These are phyloP conservation scores for Molossus molossus DNA, from an alignment of 2,797 vertebrate genomes.

Conservation along the genomic window DNA sequence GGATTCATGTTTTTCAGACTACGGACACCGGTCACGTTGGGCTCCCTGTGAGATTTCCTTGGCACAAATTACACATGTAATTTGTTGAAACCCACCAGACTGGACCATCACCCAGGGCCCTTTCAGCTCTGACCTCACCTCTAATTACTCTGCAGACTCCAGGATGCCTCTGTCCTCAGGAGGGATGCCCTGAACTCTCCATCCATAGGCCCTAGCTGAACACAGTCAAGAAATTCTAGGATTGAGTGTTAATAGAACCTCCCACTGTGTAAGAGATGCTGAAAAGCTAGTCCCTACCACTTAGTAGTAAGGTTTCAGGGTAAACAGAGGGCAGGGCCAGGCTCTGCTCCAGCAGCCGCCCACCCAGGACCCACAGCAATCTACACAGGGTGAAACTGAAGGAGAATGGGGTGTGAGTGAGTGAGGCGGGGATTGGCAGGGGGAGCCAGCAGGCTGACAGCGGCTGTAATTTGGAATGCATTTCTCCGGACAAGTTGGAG, in stretches of 20 bases:
- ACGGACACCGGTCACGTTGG: neutral
- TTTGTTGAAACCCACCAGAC: neutral
- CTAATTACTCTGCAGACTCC: neutral
- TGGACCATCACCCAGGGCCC: neutral
- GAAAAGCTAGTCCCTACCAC: conserved; percentile 40
- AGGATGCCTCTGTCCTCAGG: neutral
- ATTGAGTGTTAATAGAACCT: conserved; percentile 54
- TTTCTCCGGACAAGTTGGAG: conserved; percentile 78
- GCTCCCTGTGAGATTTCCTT: neutral
- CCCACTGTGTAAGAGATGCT: conserved; percentile 39
- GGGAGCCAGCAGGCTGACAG: neutral
- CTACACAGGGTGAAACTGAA: neutral
- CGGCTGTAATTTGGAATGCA: conserved; percentile 80
- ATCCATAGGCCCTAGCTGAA: neutral
- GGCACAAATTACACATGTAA: neutral
- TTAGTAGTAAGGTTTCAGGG: conserved; percentile 9
- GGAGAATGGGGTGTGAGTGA: neutral
- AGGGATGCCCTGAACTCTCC: neutral
- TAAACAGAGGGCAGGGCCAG: conserved; percentile 8
- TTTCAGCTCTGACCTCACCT: neutral
- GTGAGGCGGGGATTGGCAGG: neutral
- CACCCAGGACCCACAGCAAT: neutral
- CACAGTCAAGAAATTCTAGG: conserved; percentile 47
- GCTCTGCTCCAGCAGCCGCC: conserved; percentile 14
- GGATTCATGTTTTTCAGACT: neutral